Percentiles rank a stretch among this genome's conserved stretches.
Evolutionary conservation across 2,113 vertebrate genomes (phyloP).

Genomic region (Podiceps cristatus): DNA sequence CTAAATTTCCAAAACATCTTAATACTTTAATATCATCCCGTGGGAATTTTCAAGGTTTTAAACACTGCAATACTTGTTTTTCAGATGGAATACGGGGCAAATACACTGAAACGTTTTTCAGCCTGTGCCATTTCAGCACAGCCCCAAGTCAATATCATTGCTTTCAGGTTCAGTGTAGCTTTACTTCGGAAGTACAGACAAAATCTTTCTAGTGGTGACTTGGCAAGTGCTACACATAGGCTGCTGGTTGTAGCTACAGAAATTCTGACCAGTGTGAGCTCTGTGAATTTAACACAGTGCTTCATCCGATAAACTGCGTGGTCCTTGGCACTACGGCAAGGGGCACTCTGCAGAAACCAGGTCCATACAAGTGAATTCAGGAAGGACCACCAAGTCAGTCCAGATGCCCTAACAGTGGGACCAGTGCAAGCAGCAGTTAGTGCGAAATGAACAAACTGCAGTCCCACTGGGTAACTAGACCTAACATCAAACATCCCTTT

Average conservation of each 20-base stretch:
- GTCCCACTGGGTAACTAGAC: not conserved
- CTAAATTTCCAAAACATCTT: not conserved
- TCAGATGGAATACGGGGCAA: not conserved
- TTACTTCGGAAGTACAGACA: not conserved
- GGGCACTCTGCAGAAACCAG: not conserved
- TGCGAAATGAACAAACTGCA: not conserved
- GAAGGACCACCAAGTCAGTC: not conserved
- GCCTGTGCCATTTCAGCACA: not conserved
- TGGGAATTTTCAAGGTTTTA: not conserved
- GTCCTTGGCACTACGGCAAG: not conserved
- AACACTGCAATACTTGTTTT: not conserved
- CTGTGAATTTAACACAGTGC: not conserved
- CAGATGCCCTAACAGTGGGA: not conserved
- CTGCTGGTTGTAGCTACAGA: not conserved
- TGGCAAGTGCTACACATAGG: rapidly evolving
- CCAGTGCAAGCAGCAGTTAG: not conserved
- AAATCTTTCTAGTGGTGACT: not conserved
- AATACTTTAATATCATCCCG: not conserved
- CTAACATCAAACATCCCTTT: not conserved
- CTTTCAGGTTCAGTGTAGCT: not conserved
- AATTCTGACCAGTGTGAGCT: not conserved
- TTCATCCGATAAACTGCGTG: rapidly evolving
- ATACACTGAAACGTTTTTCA: not conserved
- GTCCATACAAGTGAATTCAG: too few relatives aligned
- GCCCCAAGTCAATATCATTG: not conserved